Percentiles rank a stretch among this genome's conserved stretches.
Evolutionary conservation across 2,113 vertebrate species (phyloP).

Genomic region (Chaetura pelagica): DNA sequence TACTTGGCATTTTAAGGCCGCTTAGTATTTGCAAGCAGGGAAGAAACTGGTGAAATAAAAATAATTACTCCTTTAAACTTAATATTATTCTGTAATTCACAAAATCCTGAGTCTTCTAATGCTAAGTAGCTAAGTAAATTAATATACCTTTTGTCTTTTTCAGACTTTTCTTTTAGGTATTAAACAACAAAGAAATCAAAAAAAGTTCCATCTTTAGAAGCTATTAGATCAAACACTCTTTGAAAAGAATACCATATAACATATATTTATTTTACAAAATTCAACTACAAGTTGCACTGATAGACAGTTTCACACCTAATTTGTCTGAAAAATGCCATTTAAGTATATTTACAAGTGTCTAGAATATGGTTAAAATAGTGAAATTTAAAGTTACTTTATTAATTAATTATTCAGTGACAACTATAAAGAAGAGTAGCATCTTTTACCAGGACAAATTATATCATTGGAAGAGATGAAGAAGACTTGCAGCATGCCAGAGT

Average conservation of each 20-base stretch:
- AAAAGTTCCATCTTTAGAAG: slow-evolving; percentile 30
- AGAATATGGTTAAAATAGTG: not conserved
- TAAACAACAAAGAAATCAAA: slow-evolving; percentile 25
- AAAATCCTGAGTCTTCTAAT: slow-evolving; percentile 15
- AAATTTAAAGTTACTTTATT: not conserved
- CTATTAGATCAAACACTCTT: slow-evolving; percentile 54
- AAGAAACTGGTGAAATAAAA: not conserved
- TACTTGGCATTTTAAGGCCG: not conserved
- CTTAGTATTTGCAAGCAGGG: not conserved
- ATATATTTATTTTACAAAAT: slow-evolving; percentile 33
- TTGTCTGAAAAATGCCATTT: slow-evolving; percentile 4
- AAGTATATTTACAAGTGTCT: not conserved
- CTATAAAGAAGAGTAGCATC: not conserved
- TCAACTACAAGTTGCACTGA: not conserved
- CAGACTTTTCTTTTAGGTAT: slow-evolving; percentile 42
- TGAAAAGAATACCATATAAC: slow-evolving; percentile 44
- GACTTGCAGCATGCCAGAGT: not conserved
- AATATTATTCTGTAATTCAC: slow-evolving; percentile 10
- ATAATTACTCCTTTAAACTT: not conserved
- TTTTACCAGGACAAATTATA: not conserved
- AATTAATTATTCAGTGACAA: not conserved
- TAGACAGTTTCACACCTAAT: slow-evolving; percentile 6
- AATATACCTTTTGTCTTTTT: not conserved
- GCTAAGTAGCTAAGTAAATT: slow-evolving; percentile 21
- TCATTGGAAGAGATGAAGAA: not conserved